phyloP scores from a whole-genome alignment of 2,888 invertebrate species.

The Amphipoea oculea region DNA sequence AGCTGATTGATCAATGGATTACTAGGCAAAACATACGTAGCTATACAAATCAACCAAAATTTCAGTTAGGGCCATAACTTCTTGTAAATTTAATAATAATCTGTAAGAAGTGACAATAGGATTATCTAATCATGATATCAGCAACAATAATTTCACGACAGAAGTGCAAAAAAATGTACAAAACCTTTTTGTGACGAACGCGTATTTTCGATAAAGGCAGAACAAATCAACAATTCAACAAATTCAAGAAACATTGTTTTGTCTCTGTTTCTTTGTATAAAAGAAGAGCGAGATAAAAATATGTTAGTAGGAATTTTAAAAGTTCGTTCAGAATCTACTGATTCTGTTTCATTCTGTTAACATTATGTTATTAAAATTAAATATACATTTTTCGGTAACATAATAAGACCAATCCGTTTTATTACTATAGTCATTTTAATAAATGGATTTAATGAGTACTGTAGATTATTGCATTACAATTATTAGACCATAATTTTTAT shows the following conservation, averaged over 20 bases:
- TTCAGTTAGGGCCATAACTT: constrained; percentile 10
- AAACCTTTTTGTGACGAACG: constrained; percentile 61
- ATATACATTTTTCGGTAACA: no score
- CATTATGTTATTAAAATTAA: neutral
- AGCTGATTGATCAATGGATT: constrained; percentile 81
- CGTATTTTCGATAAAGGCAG: constrained; percentile 50
- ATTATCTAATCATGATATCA: constrained; percentile 20
- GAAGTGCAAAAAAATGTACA: constrained; percentile 14
- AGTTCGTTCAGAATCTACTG: constrained; percentile 24
- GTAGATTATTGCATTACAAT: neutral
- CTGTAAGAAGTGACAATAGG: neutral
- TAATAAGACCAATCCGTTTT: neutral
- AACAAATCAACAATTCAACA: constrained; percentile 25
- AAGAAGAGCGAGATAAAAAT: constrained; percentile 46
- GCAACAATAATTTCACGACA: constrained; percentile 31
- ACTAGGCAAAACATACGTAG: constrained; percentile 53
- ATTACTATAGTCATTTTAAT: no score
- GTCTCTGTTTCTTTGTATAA: constrained; percentile 44
- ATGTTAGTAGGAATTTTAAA: neutral
- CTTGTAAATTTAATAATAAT: constrained; percentile 3
- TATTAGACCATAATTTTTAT: neutral
- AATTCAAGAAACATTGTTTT: constrained; percentile 49
- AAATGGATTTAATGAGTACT: neutral
- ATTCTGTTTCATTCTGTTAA: neutral
- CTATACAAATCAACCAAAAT: constrained; percentile 60